These are phyloP conservation scores for Abramis brama DNA, from an alignment of 2,113 vertebrate genomes.

Conservation along the genomic window DNA sequence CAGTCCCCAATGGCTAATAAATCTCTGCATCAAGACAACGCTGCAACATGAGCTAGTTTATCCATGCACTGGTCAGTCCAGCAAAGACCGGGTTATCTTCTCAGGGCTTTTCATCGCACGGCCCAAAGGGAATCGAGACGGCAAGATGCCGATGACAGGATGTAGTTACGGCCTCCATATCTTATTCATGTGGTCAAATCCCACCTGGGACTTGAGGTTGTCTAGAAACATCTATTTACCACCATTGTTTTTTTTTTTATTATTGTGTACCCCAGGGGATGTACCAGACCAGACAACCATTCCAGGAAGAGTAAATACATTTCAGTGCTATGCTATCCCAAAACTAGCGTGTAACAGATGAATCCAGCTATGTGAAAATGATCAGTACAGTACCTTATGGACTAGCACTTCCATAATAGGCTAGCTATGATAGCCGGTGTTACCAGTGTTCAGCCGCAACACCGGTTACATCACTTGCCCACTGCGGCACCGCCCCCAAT, in stretches of 20 bases:
- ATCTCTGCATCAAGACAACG: conserved; percentile 65
- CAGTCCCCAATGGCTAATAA: conserved; percentile 72
- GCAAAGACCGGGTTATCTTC: conserved; percentile 59
- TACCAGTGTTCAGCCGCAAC: too few species aligned
- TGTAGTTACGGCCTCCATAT: conserved; percentile 72
- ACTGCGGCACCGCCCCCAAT: too few species aligned
- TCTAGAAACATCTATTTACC: conserved; percentile 69
- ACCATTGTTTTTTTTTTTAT: conserved; percentile 64
- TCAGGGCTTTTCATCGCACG: conserved; percentile 46
- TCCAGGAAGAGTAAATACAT: conserved; percentile 62
- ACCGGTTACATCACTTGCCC: too few species aligned
- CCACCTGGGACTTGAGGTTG: conserved; percentile 64
- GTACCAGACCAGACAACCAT: conserved; percentile 59
- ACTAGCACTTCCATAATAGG: neutral
- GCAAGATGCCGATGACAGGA: conserved; percentile 65
- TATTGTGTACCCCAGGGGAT: conserved; percentile 62
- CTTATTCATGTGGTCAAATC: conserved; percentile 75
- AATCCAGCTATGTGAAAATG: conserved; percentile 36
- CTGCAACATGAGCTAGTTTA: conserved; percentile 69
- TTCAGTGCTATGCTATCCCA: conserved; percentile 42
- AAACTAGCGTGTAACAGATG: conserved; percentile 56
- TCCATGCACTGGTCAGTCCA: conserved; percentile 66
- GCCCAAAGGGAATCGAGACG: conserved; percentile 57
- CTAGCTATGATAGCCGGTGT: too few species aligned
- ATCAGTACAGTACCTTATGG: neutral